phyloP scores from a whole-genome alignment of 2,888 invertebrate genomes.

The Sycophila texana region DNA sequence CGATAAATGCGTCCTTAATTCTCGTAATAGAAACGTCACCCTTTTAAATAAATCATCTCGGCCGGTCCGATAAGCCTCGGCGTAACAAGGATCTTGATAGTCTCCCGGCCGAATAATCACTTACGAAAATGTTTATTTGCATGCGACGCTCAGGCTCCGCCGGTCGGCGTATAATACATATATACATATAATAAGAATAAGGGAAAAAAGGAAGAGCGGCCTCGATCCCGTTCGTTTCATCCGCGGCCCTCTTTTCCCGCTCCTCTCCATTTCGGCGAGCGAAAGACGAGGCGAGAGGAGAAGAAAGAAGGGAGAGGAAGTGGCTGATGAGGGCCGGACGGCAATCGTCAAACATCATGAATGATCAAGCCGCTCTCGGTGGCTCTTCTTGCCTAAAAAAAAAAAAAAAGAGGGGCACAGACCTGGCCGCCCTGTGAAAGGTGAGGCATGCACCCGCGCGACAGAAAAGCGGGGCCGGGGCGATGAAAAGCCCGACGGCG shows the following conservation, averaged over 20 bases:
- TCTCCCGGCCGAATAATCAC: conserved; percentile 24
- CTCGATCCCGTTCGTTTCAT: conserved; percentile 27
- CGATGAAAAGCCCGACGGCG: conserved; percentile 16
- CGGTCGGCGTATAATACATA: no score
- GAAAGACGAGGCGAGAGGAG: not conserved
- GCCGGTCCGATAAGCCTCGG: conserved; percentile 29
- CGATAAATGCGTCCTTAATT: conserved; percentile 38
- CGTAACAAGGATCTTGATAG: conserved; percentile 51
- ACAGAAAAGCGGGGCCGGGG: not conserved
- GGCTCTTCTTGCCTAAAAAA: conserved; percentile 10
- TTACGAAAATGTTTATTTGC: conserved; percentile 51
- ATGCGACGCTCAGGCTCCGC: conserved; percentile 20
- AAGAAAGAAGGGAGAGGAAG: not conserved
- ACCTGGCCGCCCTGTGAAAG: not conserved
- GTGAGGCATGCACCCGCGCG: not conserved
- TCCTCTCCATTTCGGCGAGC: not conserved
- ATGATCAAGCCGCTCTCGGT: conserved; percentile 29
- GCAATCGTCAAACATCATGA: conserved; percentile 57
- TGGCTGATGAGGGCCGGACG: not conserved
- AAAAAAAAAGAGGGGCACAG: not conserved
- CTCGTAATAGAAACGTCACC: conserved; percentile 46
- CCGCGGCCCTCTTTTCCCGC: not conserved
- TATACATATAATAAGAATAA: not conserved
- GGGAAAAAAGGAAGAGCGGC: conserved; percentile 10
- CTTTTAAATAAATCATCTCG: conserved; percentile 48